Conservation (phyloP, 2,888 invertebrate genomes). For the Arrhopalites spinosus region DNA sequence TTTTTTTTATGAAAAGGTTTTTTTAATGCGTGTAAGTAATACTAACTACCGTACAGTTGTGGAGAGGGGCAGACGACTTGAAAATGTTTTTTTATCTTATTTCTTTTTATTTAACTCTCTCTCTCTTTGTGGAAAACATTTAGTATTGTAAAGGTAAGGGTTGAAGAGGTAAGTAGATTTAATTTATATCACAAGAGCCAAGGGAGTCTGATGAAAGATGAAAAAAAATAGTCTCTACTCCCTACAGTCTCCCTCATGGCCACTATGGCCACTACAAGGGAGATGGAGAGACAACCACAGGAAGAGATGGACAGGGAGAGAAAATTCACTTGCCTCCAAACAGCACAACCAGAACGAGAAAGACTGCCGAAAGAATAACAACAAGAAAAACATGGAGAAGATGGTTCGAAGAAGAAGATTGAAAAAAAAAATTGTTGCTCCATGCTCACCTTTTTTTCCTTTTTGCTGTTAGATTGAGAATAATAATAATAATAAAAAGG, state of each 20-base stretch:
- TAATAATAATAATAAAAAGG: conserved; percentile 13
- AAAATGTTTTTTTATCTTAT: too few species aligned
- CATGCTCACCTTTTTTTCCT: not conserved
- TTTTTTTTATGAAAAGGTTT: too few species aligned
- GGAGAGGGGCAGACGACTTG: too few species aligned
- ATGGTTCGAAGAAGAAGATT: not conserved
- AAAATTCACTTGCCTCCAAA: not conserved
- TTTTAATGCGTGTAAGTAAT: too few species aligned
- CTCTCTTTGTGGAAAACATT: too few species aligned
- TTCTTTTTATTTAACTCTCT: too few species aligned
- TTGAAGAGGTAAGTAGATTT: conserved; percentile 24
- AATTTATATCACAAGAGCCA: conserved; percentile 25
- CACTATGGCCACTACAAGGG: not conserved
- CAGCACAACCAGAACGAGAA: not conserved
- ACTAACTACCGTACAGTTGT: too few species aligned
- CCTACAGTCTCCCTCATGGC: not conserved
- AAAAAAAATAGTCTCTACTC: conserved; percentile 7
- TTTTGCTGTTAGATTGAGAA: not conserved
- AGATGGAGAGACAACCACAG: conserved; percentile 21
- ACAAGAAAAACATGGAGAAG: not conserved
- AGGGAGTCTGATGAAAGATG: conserved; percentile 31
- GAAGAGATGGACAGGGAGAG: conserved; percentile 11
- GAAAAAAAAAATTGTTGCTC: not conserved
- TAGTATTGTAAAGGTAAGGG: conserved; percentile 5
- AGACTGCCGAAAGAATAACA: not conserved